Percentiles rank a stretch among this genome's conserved stretches.
Conservation (phyloP, 2,113 vertebrate genomes). For the Cacatua alba region DNA sequence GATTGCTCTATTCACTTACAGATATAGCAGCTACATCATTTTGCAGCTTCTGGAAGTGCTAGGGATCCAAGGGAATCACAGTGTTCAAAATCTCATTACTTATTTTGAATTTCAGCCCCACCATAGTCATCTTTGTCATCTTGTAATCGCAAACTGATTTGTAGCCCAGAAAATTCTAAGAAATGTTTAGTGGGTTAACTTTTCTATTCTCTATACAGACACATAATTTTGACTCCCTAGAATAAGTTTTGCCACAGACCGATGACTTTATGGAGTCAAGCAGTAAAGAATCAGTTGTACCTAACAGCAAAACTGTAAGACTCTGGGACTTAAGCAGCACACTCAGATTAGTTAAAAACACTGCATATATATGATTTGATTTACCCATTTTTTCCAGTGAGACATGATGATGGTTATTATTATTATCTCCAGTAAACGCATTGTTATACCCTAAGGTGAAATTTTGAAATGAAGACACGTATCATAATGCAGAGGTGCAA, state of each 20-base stretch:
- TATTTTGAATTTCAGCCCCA: background rate
- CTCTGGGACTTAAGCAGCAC: background rate
- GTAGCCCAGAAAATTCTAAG: background rate
- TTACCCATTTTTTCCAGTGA: background rate
- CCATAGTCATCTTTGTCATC: background rate
- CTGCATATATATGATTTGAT: background rate
- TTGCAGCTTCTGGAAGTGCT: background rate
- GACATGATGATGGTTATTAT: background rate
- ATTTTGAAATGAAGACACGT: background rate
- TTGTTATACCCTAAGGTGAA: background rate
- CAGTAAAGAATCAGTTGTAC: background rate
- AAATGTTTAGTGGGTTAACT: background rate
- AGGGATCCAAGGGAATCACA: background rate
- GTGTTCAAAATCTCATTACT: background rate
- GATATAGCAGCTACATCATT: background rate
- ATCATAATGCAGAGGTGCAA: background rate
- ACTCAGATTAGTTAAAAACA: background rate
- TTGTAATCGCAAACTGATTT: background rate
- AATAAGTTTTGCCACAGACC: background rate
- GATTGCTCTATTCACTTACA: background rate
- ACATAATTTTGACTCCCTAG: background rate
- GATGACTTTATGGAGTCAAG: background rate
- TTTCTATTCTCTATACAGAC: background rate
- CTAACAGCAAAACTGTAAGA: background rate
- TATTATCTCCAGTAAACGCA: background rate